Base-by-base conservation (phyloP, 2,888 invertebrate species). In the Drosophila mulleri region DNA sequence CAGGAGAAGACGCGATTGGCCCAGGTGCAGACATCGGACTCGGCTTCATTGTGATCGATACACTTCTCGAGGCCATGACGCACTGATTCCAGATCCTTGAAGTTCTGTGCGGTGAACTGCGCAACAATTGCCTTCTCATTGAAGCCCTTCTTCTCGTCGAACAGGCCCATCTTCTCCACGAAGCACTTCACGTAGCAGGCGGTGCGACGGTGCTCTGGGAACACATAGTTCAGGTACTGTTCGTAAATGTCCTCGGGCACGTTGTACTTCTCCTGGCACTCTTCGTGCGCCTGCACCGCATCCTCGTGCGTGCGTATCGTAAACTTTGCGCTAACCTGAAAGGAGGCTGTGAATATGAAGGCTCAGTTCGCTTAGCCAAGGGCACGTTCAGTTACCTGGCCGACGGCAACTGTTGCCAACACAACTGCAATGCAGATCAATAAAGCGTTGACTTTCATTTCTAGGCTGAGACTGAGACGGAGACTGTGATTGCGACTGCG, bases 121-220 rank as follows among this genome's bases (percentile, higher is more conserved):
- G 80, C 12, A 0, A 91, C 78, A 3, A 93, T 89, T 35, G 77
- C 76, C 12, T 86, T 89, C 67, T 92, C 85, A 59, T 87, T 67
- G 79, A 85, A 92, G 3, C 92, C 92, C 32, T 77, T 86, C 8
- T 56, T 72, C 6, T 90, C 89, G 1, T 81, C 83, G 61, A 92
- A 93, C 1, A 92, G 67, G 0, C 90, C 92, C 84, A 92, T 90
- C 75, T 92, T 91, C 64, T 89, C 91, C n/a, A 93, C 78, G 67
- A 92, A 91, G 61, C 92, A 92, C 75, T 91, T 91, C 3, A 93
- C 82, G 61, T 92, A 92, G 76, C 92, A 92, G 18, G 83, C 88
- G 45, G 93, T 93, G 48, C 75, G 88, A 11, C 90, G 89, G 61
- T 93, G 92, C 12, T 87, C 78, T 5, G 90, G 90, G 62, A 92